Conservation (phyloP, 2,113 vertebrate species). For the Nannobrachium achirus region DNA sequence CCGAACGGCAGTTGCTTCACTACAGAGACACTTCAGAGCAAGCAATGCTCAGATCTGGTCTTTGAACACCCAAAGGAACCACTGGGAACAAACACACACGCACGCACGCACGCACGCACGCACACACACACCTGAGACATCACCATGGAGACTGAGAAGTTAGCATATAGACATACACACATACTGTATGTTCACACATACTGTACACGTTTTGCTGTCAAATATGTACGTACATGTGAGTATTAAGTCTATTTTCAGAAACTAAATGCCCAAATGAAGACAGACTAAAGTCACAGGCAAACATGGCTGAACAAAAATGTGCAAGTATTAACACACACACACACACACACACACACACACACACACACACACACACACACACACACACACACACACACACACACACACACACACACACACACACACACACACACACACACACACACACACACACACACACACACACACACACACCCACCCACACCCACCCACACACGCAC, state of each 20-base stretch:
- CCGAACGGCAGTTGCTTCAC: background rate
- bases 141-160: conserved; percentile 35
- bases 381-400: conserved; percentile 33
- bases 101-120: background rate
- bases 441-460: background rate
- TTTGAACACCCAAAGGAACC: conserved; percentile 12
- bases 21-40: conserved; percentile 19
- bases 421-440: background rate
- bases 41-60: background rate
- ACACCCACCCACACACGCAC: too few relatives aligned
- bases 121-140: conserved; percentile 23
- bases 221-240: conserved; percentile 31
- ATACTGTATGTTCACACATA: conserved; percentile 16
- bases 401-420: conserved; percentile 22
- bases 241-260: conserved; percentile 19
- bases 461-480: too few relatives aligned
- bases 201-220: too few relatives aligned
- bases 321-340: conserved; percentile 49
- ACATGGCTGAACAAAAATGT: conserved; percentile 44
- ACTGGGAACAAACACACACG: conserved; percentile 15
- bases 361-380: too few relatives aligned
- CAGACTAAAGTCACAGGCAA: conserved; percentile 60
- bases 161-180: conserved; percentile 10
- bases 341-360: too few relatives aligned
- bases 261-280: conserved; percentile 50